Conservation (phyloP, 1,140 invertebrate genomes). For the Pachyrhynchus sulphureomaculatus region DNA sequence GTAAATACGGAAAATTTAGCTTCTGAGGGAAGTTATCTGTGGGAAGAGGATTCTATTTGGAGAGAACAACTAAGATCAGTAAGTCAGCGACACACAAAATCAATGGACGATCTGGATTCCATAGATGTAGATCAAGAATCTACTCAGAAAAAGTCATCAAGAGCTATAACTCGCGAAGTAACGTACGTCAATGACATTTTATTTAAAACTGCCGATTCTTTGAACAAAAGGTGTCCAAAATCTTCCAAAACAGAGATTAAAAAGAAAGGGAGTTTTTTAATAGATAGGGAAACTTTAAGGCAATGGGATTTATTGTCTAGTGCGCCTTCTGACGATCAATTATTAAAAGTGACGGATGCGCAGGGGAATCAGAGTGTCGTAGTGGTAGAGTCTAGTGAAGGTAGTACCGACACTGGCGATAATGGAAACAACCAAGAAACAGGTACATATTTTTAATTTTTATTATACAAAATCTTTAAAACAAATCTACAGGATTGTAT, state of each 20-base stretch:
- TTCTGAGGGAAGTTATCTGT: slow-evolving; percentile 66
- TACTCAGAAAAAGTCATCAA: slow-evolving; percentile 38
- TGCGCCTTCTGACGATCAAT: slow-evolving; percentile 53
- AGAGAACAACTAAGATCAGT: slow-evolving; percentile 74
- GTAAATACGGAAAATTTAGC: slow-evolving; percentile 5
- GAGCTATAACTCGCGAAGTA: slow-evolving; percentile 61
- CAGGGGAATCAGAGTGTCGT: slow-evolving; percentile 60
- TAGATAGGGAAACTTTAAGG: slow-evolving; percentile 80
- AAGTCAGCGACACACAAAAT: slow-evolving; percentile 76
- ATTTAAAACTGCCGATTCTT: slow-evolving; percentile 53
- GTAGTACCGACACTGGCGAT: slow-evolving; percentile 49
- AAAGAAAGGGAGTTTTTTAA: slow-evolving; percentile 59
- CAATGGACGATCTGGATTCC: slow-evolving; percentile 74
- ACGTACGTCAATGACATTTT: slow-evolving; percentile 75
- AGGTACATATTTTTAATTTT: slow-evolving; percentile 45
- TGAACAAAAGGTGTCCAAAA: slow-evolving; percentile 35
- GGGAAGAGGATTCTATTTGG: slow-evolving; percentile 82
- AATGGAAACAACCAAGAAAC: slow-evolving; percentile 46
- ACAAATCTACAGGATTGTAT: background rate
- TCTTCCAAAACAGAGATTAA: slow-evolving; percentile 38
- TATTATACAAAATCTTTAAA: background rate
- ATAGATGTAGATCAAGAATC: slow-evolving; percentile 47
- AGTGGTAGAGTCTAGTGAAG: slow-evolving; percentile 52
- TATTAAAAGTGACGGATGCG: slow-evolving; percentile 49
- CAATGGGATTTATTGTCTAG: slow-evolving; percentile 87